Evolutionary conservation across 1,140 invertebrate genomes (phyloP), one percentile per base, ranked within the genome.

Genomic region (Macrosteles quadrilineatus): DNA sequence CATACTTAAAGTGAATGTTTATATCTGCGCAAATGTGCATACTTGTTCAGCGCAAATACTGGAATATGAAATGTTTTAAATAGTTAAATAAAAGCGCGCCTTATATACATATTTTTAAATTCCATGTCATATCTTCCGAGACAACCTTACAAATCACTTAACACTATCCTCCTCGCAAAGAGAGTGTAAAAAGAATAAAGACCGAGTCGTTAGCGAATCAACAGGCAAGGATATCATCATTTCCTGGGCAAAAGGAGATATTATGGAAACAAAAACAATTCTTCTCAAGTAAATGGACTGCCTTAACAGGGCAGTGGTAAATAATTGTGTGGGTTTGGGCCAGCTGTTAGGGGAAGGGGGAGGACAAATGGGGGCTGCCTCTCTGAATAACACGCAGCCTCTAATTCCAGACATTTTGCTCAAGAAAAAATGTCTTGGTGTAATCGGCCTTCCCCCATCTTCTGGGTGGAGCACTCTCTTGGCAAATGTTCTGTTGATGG

Each of bases 221-320:
- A 50, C 14, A 21, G 47, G 21, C 14, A 21, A 21, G 21, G 47
- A 50, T 50, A 50, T 50, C 47, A 50, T 50, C 21, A 21, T 17
- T 19, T 19, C 14, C 14, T 17, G 47, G 47, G 21, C 6, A 17
- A 50, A 50, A 50, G 21, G 47, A 50, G 47, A 50, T 50, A 50
- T 50, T 50, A 50, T 50, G 47, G 47, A 50, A 50, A 50, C 47
- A 50, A 50, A 50, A 50, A 50, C 47, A 50, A 50, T 50, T 50
- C 47, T 50, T 50, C 47, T 50, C 47, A 50, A 50, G 47, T 50
- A 50, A 50, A 50, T 50, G 47, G 47, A 50, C 47, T 50, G 32
- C 32, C 32, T 36, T 36, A 36, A 36, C 32, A 36, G 21, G 47
- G 47, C 47, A 50, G 47, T 50, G 47, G 47, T 50, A 50, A 50